Conservation (phyloP, 2,797 vertebrate genomes). For the Pygocentrus nattereri region DNA sequence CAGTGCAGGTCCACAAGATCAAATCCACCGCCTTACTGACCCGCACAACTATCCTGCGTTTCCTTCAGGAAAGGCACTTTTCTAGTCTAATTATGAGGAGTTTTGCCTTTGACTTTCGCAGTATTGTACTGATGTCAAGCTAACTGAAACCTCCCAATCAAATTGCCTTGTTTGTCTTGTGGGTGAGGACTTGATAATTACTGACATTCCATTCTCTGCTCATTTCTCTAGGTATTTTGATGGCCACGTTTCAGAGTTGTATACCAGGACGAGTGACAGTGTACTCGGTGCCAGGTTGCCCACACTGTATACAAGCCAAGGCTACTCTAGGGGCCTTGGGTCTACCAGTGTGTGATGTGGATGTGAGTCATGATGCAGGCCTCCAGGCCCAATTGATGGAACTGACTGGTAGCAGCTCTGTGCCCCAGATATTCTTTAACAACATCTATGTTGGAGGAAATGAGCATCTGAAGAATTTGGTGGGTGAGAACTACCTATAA, state of each 20-base stretch:
- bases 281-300: conserved; percentile 79
- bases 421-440: conserved; percentile 85
- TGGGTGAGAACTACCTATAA: conserved; percentile 52
- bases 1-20: no score
- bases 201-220: not conserved
- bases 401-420: conserved; percentile 73
- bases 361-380: conserved; percentile 70
- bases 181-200: no score
- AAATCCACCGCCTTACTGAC: no score
- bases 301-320: conserved; percentile 79
- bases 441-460: conserved; percentile 76
- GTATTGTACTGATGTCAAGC: no score
- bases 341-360: conserved; percentile 72
- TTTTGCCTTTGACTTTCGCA: no score
- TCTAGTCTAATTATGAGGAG: not conserved
- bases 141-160: no score
- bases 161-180: no score
- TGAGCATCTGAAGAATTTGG: conserved; percentile 77
- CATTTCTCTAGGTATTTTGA: conserved; percentile 60
- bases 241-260: conserved; percentile 67
- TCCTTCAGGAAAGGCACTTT: no score
- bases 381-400: conserved; percentile 71
- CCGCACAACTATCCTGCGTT: no score
- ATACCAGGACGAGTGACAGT: conserved; percentile 75
- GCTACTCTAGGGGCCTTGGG: conserved; percentile 69